Evolutionary conservation across 2,888 invertebrate genomes (phyloP).

Genomic region (Noctua comes): DNA sequence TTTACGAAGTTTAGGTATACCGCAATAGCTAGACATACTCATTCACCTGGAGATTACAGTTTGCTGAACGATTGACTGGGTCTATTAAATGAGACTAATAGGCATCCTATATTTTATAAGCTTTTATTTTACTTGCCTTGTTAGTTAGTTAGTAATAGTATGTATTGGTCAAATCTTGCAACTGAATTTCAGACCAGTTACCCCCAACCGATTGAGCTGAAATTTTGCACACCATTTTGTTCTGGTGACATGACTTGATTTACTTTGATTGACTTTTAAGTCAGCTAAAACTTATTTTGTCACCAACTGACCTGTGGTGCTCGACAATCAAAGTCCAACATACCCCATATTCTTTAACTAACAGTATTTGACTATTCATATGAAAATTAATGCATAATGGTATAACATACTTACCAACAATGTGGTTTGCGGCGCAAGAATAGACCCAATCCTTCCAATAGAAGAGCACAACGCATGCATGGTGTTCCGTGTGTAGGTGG

Average conservation of each 20-base stretch:
- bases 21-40: background rate
- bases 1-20: background rate
- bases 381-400: background rate
- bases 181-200: background rate
- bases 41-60: background rate
- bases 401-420: conserved; percentile 36
- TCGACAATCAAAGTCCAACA: background rate
- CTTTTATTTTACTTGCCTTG: background rate
- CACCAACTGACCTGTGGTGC: background rate
- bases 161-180: background rate
- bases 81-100: background rate
- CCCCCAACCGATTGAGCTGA: background rate
- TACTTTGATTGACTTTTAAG: too few relatives aligned
- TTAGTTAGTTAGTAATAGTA: background rate
- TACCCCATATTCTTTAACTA: too few relatives aligned
- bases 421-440: conserved; percentile 89
- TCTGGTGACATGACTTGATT: background rate
- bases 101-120: background rate
- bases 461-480: conserved; percentile 91
- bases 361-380: background rate
- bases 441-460: conserved; percentile 88
- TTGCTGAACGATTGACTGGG: background rate
- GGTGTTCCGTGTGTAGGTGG: conserved; percentile 91
- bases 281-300: too few relatives aligned
- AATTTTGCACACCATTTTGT: background rate